These are phyloP conservation scores for Anthopleura xanthogrammica DNA, from an alignment of 92 coral and sea anemone genomes.

Conservation along the genomic window DNA sequence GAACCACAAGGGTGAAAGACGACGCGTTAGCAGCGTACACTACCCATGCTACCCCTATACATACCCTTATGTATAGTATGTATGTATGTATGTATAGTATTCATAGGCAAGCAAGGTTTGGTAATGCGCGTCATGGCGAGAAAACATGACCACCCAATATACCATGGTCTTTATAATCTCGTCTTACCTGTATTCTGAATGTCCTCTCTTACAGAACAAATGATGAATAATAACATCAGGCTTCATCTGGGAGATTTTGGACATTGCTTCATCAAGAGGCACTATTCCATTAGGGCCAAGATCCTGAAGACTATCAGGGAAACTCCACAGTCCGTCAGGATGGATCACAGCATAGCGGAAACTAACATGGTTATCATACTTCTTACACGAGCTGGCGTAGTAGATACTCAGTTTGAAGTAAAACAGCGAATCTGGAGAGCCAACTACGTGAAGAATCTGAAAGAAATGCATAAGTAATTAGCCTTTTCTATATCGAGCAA, in stretches of 20 bases:
- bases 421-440: not conserved
- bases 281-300: not conserved
- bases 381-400: not conserved
- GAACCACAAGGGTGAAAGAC: too few relatives aligned
- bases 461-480: too few relatives aligned
- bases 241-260: not conserved
- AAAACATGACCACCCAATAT: too few relatives aligned
- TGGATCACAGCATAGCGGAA: not conserved
- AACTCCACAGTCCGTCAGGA: not conserved
- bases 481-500: too few relatives aligned
- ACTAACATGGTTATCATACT: not conserved
- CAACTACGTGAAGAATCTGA: conserved; percentile 10
- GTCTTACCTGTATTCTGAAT: not conserved
- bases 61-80: too few relatives aligned
- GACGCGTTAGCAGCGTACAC: too few relatives aligned
- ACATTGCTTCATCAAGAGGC: not conserved
- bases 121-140: too few relatives aligned
- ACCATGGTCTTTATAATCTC: not conserved
- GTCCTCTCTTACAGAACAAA: not conserved
- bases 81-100: too few relatives aligned
- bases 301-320: not conserved
- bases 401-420: not conserved
- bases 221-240: not conserved
- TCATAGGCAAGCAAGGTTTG: too few relatives aligned
- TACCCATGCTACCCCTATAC: too few relatives aligned